Evolutionary conservation across 2,888 invertebrate genomes (phyloP), one percentile per base, ranked within the genome.

Genomic region (Agonopterix subpropinquella): DNA sequence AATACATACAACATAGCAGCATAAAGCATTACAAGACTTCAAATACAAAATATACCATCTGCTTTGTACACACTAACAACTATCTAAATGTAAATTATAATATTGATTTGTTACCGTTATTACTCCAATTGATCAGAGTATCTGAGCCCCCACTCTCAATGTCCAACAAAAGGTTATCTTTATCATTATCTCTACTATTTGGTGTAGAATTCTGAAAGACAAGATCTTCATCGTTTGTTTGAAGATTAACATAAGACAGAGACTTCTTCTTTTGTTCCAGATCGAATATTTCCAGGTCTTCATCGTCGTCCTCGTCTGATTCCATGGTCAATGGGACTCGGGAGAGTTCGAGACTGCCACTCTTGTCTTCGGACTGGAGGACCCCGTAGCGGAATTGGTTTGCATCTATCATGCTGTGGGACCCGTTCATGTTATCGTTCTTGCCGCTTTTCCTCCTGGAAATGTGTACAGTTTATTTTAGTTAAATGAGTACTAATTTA

Each of bases 301-400:
- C 89, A 45, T 89, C 89, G 7, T 88, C 85, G 36, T 88, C 87
- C 2, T 89, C 89, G 45, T 89, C 89, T 0, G 89, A 88, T 44
- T 89, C 88, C 80, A 87, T 82, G 0, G 88, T 88, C 2, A 89
- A 62, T 0, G 89, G 89, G 37, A 89, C 72, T 48, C 81, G 64
- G 11, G 89, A 81, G 4, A 87, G 62, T 62, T 89, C 89, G 39
- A 86, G 55, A 53, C 83, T 88, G 54, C 85, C 86, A 41, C 80
- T 72, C 15, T 77, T 65, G 50, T 89, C 89, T 45, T 88, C 86
- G 0, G 89, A 84, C 47, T 85, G 75, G 4, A 89, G 77, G 8
- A 89, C 86, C 10, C 89, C 89, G 49, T 89, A 89, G n/a, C 89
- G 76, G 59, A 89, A 89, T 56, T 89, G 88, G 49, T 85, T 85